Evolutionary conservation across 2,888 invertebrate species (phyloP), one percentile per base, ranked within the genome.

Genomic region (Abrostola tripartita): DNA sequence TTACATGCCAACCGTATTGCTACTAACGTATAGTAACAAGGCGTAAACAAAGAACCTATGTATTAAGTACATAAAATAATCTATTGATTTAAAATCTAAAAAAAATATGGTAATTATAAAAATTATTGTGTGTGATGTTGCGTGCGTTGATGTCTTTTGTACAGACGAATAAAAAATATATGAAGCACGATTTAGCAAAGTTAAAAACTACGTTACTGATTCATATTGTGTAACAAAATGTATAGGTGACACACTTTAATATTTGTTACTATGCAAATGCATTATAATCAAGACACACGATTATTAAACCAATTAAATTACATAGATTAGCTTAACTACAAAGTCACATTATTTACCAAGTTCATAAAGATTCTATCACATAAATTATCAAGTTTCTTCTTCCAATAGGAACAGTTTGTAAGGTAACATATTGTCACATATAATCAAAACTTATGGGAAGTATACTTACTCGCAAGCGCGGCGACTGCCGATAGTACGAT

Each of bases 391-490:
- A 55, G 47, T 61, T 74, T 59, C 14, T 60, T 63, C 49, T 52
- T 65, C 56, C 62, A 70, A 56, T 65, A 62, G 44, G 38, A 53
- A 62, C 35, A 49, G 35, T 52, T 7, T 36, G 47, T 5, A 37
- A 35, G 0, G 44, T 42, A 60, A 66, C 51, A 65, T 70, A 67
- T 53, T 68, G 57, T 60, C 51, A 66, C 37, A 65, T 51, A 60
- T 50, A 53, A 41, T 37, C 38, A 56, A 54, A 65, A 65, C 52
- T 52, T 59, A 68, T 66, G 61, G 61, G 24, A 71, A 62, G 57
- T 57, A 81, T 83, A 93, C 94, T 94, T 89, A 94, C 94, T 93
- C 86, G 94, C 93, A 81, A 94, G 78, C 76, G 94, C 93, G 81
- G 92, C 85, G 81, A 88, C 88, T 70, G 94, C 91, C 81, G 93